Evolutionary conservation across 2,888 invertebrate species (phyloP).

Genomic region (Drosophila kuntzei): DNA sequence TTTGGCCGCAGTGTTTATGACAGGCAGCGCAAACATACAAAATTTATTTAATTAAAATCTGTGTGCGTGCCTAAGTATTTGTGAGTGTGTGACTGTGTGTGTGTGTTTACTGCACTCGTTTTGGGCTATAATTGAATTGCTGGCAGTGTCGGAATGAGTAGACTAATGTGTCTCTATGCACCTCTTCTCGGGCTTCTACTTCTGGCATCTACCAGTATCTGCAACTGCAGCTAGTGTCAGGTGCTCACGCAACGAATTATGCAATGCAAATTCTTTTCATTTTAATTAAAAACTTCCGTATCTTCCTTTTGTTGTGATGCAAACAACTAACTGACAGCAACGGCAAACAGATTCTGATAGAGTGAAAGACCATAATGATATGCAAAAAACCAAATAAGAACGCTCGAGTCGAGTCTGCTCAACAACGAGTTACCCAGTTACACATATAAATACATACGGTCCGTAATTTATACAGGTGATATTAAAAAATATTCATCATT

Average conservation of each 20-base stretch:
- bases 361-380: conserved; percentile 12
- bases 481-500: too few relatives aligned
- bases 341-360: conserved; percentile 18
- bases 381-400: not conserved
- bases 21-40: conserved; percentile 63
- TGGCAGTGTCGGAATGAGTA: conserved; percentile 44
- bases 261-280: conserved; percentile 53
- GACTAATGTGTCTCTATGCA: conserved; percentile 32
- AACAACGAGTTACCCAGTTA: not conserved
- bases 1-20: conserved; percentile 62
- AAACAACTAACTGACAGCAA: conserved; percentile 31
- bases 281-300: conserved; percentile 70
- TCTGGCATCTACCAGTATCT: conserved; percentile 18
- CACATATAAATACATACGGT: not conserved
- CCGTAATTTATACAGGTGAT: too few relatives aligned
- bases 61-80: conserved; percentile 18
- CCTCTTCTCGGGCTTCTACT: not conserved
- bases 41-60: conserved; percentile 77
- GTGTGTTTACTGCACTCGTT: conserved; percentile 41
- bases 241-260: conserved; percentile 41
- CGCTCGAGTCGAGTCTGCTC: not conserved
- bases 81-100: conserved; percentile 23
- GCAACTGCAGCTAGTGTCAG: conserved; percentile 45
- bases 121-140: conserved; percentile 72
- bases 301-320: conserved; percentile 12